A percentile compares a stretch with the other conserved stretches of the same genome.
Conservation (phyloP, 2,797 vertebrate genomes). For the Myotis findleyi region DNA sequence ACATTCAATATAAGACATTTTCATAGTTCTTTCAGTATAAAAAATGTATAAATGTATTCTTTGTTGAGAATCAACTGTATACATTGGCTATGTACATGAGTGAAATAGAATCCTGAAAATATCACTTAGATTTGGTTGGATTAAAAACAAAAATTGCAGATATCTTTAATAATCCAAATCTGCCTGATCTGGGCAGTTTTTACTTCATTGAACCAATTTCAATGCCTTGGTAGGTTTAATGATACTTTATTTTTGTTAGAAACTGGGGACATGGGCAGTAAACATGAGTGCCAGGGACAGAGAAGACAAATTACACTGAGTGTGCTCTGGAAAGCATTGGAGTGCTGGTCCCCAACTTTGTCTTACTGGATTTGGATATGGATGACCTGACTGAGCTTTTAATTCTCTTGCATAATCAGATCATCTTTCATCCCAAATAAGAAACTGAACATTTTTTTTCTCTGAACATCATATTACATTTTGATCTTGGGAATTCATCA, state of each 20-base stretch:
- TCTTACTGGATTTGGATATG: neutral
- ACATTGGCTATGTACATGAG: neutral
- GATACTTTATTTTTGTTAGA: slow-evolving; percentile 69
- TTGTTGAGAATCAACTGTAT: neutral
- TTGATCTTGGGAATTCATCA: neutral
- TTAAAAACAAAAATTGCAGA: slow-evolving; percentile 16
- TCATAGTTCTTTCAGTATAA: neutral
- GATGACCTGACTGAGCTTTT: neutral
- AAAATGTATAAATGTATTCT: neutral
- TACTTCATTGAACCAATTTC: slow-evolving; percentile 67
- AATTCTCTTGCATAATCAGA: neutral
- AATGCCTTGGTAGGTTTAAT: slow-evolving; percentile 54
- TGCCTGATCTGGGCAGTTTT: slow-evolving; percentile 60
- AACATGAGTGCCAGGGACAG: slow-evolving; percentile 15
- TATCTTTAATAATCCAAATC: slow-evolving; percentile 61
- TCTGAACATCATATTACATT: neutral
- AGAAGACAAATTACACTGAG: slow-evolving; percentile 23
- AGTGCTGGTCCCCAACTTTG: neutral
- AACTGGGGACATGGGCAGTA: slow-evolving; percentile 6
- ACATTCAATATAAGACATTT: neutral
- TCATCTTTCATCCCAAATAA: slow-evolving; percentile 22
- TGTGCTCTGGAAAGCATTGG: slow-evolving; percentile 14
- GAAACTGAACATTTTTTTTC: slow-evolving; percentile 4
- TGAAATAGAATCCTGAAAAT: slow-evolving; percentile 61
- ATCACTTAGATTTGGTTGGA: slow-evolving; percentile 51